Evolutionary conservation across 2,797 vertebrate species (phyloP).

Genomic region (Melanotaenia pygmaea): DNA sequence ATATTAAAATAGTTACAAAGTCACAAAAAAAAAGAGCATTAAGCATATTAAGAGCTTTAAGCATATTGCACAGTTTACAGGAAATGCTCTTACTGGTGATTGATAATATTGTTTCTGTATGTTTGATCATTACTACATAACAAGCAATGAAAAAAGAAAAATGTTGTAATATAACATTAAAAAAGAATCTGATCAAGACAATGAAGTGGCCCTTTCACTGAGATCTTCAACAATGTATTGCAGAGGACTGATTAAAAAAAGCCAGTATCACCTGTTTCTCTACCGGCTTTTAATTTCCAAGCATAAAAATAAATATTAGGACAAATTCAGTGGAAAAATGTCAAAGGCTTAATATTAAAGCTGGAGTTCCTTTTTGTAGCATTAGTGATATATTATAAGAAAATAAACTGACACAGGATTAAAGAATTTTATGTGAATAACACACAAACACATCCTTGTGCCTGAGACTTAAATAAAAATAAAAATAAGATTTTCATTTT

Average conservation of each 20-base stretch:
- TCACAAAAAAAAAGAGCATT: no score
- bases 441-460: not conserved
- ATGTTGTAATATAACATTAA: no score
- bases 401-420: not conserved
- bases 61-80: not conserved
- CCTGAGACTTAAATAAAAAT: no score
- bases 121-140: not conserved
- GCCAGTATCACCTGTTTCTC: no score
- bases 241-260: no score
- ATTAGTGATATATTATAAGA: not conserved
- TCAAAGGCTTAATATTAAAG: not conserved
- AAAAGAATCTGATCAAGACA: no score
- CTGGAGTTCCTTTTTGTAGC: not conserved
- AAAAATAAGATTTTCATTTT: slow-evolving; percentile 2
- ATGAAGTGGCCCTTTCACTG: not conserved
- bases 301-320: not conserved
- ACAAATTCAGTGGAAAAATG: not conserved
- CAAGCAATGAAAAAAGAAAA: not conserved
- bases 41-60: no score
- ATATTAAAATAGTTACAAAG: slow-evolving; percentile 1
- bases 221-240: no score
- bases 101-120: not conserved
- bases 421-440: not conserved
- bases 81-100: slow-evolving; percentile 1
- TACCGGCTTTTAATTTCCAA: no score